Evolutionary conservation across 2,113 vertebrate species (phyloP).

Genomic region (Lagopus muta): DNA sequence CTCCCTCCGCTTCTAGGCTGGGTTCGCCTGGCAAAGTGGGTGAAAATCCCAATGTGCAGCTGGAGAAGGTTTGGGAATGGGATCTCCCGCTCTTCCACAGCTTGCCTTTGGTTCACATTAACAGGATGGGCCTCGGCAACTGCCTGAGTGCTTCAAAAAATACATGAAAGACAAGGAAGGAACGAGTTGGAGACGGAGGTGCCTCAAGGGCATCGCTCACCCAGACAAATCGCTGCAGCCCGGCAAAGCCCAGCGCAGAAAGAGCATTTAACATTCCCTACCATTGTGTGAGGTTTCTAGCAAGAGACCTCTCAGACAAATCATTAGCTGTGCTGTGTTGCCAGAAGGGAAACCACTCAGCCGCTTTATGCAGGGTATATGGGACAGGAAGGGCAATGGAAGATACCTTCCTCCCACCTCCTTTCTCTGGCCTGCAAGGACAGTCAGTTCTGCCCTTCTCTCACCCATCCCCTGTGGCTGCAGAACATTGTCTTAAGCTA

Average conservation of each 20-base stretch:
- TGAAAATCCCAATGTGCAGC: fast-evolving
- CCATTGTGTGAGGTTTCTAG: neutral
- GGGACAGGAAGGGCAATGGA: neutral
- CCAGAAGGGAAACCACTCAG: neutral
- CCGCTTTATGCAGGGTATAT: neutral
- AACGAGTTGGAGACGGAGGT: neutral
- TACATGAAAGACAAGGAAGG: neutral
- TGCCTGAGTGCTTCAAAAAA: no score
- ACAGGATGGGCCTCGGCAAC: neutral
- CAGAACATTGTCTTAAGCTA: constrained; percentile 27
- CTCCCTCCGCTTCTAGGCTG: neutral
- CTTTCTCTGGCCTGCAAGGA: constrained; percentile 9
- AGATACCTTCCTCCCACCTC: neutral
- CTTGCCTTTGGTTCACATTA: neutral
- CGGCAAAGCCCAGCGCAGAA: fast-evolving
- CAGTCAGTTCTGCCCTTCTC: neutral
- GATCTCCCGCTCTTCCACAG: neutral
- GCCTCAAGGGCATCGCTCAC: neutral
- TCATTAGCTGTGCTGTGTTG: no score
- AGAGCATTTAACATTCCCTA: neutral
- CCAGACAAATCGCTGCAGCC: neutral
- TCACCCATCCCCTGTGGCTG: neutral
- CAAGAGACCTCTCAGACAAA: neutral
- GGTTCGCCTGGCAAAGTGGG: neutral
- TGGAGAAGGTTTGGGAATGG: neutral